Evolutionary conservation across 1,140 invertebrate genomes (phyloP).

Genomic region (Cepaea nemoralis): DNA sequence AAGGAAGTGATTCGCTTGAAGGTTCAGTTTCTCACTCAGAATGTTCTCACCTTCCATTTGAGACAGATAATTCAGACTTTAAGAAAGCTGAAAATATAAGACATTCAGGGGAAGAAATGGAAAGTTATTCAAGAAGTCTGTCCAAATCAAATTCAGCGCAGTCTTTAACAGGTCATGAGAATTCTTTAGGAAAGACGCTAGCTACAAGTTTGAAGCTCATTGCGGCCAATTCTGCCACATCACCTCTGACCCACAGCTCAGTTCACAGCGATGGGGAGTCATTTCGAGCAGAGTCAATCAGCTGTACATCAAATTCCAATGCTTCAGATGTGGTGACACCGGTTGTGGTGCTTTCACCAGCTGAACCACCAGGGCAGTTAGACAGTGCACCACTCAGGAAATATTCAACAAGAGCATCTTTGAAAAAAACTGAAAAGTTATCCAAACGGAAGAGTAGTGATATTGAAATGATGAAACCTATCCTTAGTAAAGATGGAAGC

Average conservation of each 20-base stretch:
- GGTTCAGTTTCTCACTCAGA: neutral
- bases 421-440: conserved; percentile 11
- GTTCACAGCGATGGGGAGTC: neutral
- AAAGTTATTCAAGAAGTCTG: neutral
- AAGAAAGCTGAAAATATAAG: neutral
- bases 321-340: conserved; percentile 5
- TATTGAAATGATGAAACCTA: conserved; percentile 19
- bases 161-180: conserved; percentile 24
- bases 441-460: conserved; percentile 9
- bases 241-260: neutral
- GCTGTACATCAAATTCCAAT: conserved; percentile 21
- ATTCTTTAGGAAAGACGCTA: conserved; percentile 12
- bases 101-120: neutral
- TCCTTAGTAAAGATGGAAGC: conserved; percentile 31
- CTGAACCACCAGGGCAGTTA: neutral
- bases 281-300: neutral
- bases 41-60: neutral
- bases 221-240: conserved; percentile 14
- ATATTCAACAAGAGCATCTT: conserved; percentile 7
- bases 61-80: neutral
- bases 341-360: conserved; percentile 19
- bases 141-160: conserved; percentile 24
- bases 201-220: conserved; percentile 20
- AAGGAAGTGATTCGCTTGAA: neutral
- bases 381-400: neutral